Evolutionary conservation across 2,888 invertebrate species (phyloP).

Genomic region (Pelosia muscerda): DNA sequence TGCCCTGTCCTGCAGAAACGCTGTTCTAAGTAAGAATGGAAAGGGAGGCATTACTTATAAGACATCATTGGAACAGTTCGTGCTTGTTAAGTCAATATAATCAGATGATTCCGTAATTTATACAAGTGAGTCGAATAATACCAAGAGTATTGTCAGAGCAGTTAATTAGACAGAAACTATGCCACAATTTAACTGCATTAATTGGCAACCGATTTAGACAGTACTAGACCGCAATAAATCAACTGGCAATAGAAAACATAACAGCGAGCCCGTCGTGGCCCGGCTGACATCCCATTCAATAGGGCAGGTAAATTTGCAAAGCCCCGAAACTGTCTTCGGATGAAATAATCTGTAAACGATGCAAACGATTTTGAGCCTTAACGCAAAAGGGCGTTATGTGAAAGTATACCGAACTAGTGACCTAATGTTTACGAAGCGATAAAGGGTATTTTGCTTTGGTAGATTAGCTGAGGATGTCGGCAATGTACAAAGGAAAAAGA

Average conservation of each 20-base stretch:
- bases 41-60: neutral
- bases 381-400: conserved; percentile 42
- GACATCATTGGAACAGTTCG: neutral
- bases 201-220: conserved; percentile 15
- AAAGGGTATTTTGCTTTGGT: conserved; percentile 58
- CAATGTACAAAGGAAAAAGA: conserved; percentile 61
- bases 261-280: conserved; percentile 47
- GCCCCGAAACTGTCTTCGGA: conserved; percentile 61
- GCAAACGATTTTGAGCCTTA: conserved; percentile 61
- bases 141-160: neutral
- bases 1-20: neutral
- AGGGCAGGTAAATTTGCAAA: conserved; percentile 77
- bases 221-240: conserved; percentile 34
- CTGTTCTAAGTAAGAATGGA: neutral
- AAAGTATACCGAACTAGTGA: conserved; percentile 35
- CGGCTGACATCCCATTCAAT: conserved; percentile 62
- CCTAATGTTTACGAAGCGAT: conserved; percentile 56
- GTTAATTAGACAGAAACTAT: neutral
- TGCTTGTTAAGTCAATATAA: neutral
- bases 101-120: neutral
- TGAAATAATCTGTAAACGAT: conserved; percentile 56
- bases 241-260: conserved; percentile 52
- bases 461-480: conserved; percentile 57
- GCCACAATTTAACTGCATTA: conserved; percentile 10
- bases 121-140: neutral